Evolutionary conservation across 2,113 vertebrate genomes (phyloP), one percentile per base, ranked within the genome.

Genomic region (Protomyctophum bolini): DNA sequence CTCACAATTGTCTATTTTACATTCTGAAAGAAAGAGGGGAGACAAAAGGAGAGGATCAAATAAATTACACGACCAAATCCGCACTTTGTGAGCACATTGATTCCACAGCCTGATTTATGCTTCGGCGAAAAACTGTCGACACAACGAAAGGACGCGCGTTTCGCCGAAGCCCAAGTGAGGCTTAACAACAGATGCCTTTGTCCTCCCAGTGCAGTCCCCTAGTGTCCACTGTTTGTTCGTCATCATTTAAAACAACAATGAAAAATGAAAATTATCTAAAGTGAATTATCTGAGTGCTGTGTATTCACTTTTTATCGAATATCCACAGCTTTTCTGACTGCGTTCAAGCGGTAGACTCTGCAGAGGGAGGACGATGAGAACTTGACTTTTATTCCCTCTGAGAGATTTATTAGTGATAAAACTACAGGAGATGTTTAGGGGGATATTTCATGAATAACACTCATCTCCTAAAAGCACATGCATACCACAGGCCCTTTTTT

Each of bases 1-100:
- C 93, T 97, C 96, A 83, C 98, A 99, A 92, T 98, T 97, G 85
- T 98, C 97, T 76, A 98, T 95, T 94, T 97, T 98, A 95, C 97
- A 99, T 94, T 96, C 98, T 99, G 92, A 33, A 90, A 88, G 29
- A 77, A 87, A 91, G 45, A 84, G 68, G 76, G 29, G 66, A 89
- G 72, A 86, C 76, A 83, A 70, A 79, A 70, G 77, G 45, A 80
- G 10, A 74, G 63, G 50, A 63, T 72, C 55, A 75, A 71, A 78
- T 64, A 72, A 54, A 48, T 10, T 21, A 21, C 21, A 21, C 21
- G 55, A 78, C 54, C 65, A 74, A 10, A 33, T 70, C 29, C 65
- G 54, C 8, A 41, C 0, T 49, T 54, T 41, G 33, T 41, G 33
- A 60, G 21, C 63, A 75, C 76, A 75, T 29, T 65, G 9, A 57